These are phyloP conservation scores for Rhegmatorhina hoffmannsi DNA, from an alignment of 2,113 vertebrate genomes.

Conservation along the genomic window DNA sequence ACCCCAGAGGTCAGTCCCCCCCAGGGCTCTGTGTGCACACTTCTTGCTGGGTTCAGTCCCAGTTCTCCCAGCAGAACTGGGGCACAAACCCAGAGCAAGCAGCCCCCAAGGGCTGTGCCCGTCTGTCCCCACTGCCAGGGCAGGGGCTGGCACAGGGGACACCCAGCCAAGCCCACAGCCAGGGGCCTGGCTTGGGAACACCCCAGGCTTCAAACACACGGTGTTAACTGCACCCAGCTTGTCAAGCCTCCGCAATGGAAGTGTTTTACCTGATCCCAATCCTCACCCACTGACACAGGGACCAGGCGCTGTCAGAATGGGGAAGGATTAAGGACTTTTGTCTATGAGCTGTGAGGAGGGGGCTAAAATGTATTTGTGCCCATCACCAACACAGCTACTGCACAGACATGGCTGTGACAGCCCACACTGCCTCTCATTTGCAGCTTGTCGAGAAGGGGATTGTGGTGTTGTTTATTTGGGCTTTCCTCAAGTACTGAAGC, in stretches of 20 bases:
- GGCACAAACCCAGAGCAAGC: background rate
- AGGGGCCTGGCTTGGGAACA: rapidly evolving
- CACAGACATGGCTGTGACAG: background rate
- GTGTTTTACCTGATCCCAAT: background rate
- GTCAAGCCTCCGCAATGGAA: background rate
- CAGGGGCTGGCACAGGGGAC: background rate
- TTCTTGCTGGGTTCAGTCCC: background rate
- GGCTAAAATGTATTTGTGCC: background rate
- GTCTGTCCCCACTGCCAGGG: background rate
- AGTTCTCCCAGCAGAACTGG: background rate
- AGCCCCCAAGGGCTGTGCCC: background rate
- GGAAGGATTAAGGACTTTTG: background rate
- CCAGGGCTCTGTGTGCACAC: background rate
- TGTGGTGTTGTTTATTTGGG: background rate
- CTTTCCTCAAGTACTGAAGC: background rate
- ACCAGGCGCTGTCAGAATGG: background rate
- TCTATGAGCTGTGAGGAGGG: background rate
- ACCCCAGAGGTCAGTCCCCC: background rate
- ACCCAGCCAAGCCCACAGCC: rapidly evolving
- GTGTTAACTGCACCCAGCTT: no score
- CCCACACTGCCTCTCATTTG: background rate
- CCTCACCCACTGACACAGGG: background rate
- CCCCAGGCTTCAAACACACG: background rate
- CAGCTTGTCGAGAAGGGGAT: background rate
- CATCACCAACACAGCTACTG: background rate